A percentile compares a stretch with the other conserved stretches of the same genome.
Evolutionary conservation across 2,113 vertebrate species (phyloP).

Genomic region (Otus sunia): DNA sequence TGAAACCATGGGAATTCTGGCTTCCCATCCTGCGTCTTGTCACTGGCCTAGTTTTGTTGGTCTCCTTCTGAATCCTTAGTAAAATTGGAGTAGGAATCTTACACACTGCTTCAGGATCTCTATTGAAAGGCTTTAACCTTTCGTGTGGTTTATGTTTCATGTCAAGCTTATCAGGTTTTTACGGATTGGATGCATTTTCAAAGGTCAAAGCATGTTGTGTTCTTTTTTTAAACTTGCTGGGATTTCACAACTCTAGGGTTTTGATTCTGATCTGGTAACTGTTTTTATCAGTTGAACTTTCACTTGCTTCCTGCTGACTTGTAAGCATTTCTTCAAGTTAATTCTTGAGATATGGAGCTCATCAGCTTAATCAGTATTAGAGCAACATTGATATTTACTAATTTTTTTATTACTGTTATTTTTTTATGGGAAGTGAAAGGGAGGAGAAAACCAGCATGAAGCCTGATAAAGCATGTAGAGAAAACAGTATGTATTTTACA

Average conservation of each 20-base stretch:
- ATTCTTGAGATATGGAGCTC: background rate
- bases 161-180: background rate
- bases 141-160: background rate
- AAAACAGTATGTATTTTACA: background rate
- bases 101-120: background rate
- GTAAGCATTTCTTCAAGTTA: slow-evolving; percentile 5
- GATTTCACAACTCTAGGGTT: slow-evolving; percentile 9
- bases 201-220: background rate
- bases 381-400: background rate
- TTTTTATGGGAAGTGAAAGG: background rate
- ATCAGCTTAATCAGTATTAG: background rate
- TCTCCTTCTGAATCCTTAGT: background rate
- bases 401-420: background rate
- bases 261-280: slow-evolving; percentile 10
- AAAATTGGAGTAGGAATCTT: background rate
- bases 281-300: slow-evolving; percentile 56
- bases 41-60: slow-evolving; percentile 7
- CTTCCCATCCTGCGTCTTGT: background rate
- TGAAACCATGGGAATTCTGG: slow-evolving; percentile 41
- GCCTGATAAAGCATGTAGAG: background rate
- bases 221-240: background rate
- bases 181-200: background rate
- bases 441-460: background rate
- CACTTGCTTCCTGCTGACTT: background rate
- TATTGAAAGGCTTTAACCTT: background rate